Base-by-base conservation (phyloP, 1,140 invertebrate genomes). In the Caenorhabditis briggsae region DNA sequence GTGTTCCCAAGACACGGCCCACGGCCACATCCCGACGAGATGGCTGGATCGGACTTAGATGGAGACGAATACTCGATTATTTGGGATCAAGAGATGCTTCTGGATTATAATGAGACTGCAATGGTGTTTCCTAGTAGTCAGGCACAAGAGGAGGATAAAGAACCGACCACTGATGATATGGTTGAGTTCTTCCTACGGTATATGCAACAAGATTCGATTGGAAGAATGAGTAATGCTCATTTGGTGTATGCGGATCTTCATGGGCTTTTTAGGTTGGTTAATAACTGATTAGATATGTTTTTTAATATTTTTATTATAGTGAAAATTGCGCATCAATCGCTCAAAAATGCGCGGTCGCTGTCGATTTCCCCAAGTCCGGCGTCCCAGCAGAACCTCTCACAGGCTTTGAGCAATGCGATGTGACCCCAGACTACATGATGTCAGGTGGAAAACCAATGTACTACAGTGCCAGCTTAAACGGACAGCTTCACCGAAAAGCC, bases 21-120 rank as follows among this genome's bases (percentile, higher is more conserved):
- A 41, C 87, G 93, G 82, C 93, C 93, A 14, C 93, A 94, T 89
- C 88, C 93, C 6, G 92, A 93, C 89, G 93, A 94, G 88, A 93
- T 93, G 93, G 92, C 93, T 43, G 91, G 91, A 23, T 92, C 91
- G 9, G 93, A 93, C 89, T 86, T 93, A 50, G 93, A 93, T 88
- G 93, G 93, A 18, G 93, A 93, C 88, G 92, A 93, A 82, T 93
- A 93, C 86, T 89, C 89, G 48, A 90, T 93, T 5, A 92, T 93
- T 46, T 93, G 92, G 91, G 90, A 93, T 78, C 64, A 87, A 14
- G 87, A 91, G 12, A 87, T 93, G 23, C 83, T 90, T 33, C 89
- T 93, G 23, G 85, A 88, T 48, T 33, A 61, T 12, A 93, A 90
- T 70, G 89, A 89, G 65, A 65, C 88, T 20, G 89, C 93, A 1